These are phyloP conservation scores for Phrynocephalus vlangalii DNA, from an alignment of 2,797 vertebrate genomes.

Conservation along the genomic window DNA sequence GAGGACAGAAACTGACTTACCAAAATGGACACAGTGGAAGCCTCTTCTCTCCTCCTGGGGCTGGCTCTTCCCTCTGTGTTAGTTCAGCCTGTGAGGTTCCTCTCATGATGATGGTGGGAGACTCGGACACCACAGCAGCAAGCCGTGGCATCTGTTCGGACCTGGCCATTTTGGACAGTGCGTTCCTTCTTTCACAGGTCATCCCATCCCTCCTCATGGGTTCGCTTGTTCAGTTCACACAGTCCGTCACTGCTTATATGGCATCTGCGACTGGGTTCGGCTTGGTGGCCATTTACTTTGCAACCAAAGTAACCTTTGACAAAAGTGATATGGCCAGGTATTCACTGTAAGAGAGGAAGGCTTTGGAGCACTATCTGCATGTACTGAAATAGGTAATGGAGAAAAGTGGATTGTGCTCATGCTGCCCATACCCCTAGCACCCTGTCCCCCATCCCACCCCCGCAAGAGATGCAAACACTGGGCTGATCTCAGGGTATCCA, in stretches of 20 bases:
- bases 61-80: conserved; percentile 67
- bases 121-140: conserved; percentile 47
- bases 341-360: conserved; percentile 49
- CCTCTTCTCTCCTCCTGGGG: conserved; percentile 50
- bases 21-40: conserved; percentile 65
- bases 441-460: neutral
- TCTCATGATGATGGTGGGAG: conserved; percentile 70
- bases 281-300: conserved; percentile 84
- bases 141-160: conserved; percentile 86
- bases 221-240: conserved; percentile 84
- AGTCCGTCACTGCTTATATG: conserved; percentile 86
- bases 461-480: neutral
- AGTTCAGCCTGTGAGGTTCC: conserved; percentile 75
- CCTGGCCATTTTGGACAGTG: conserved; percentile 88
- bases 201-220: conserved; percentile 86
- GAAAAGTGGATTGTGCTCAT: neutral
- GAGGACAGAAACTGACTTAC: conserved; percentile 66
- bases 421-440: neutral
- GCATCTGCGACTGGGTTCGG: conserved; percentile 80
- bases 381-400: neutral
- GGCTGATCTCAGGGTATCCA: conserved; percentile 67
- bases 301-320: conserved; percentile 84
- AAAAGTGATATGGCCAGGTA: conserved; percentile 79
- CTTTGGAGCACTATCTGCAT: neutral
- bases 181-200: conserved; percentile 88